phyloP scores from a whole-genome alignment of 2,113 vertebrate genomes.

The Anhinga rufa region DNA sequence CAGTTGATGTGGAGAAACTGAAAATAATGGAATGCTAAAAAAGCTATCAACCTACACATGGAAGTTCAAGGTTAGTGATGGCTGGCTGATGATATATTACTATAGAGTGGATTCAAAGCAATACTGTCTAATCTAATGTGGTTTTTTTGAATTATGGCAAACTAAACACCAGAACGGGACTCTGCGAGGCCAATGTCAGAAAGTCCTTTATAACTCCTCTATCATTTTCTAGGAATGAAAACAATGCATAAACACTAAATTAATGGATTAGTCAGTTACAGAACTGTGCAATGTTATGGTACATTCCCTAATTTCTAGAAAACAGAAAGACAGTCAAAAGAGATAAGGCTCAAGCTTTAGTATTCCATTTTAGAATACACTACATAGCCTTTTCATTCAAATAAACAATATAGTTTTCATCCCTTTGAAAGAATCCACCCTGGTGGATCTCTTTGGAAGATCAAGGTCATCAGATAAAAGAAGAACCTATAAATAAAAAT shows the following conservation, averaged over 20 bases:
- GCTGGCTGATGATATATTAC: constrained; percentile 62
- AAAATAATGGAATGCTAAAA: constrained; percentile 73
- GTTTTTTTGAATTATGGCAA: constrained; percentile 38
- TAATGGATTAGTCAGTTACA: background rate
- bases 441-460: constrained; percentile 23
- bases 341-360: background rate
- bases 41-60: constrained; percentile 71
- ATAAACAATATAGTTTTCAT: background rate
- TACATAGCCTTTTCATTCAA: background rate
- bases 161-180: constrained; percentile 48
- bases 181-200: constrained; percentile 10
- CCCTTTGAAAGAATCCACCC: constrained; percentile 38
- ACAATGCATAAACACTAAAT: constrained; percentile 8
- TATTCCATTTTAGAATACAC: constrained; percentile 6
- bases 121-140: constrained; percentile 25
- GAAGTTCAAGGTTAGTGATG: constrained; percentile 73
- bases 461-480: constrained; percentile 29
- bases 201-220: background rate
- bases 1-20: constrained; percentile 62
- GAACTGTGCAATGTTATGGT: background rate
- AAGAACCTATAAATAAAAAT: constrained; percentile 47
- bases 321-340: background rate
- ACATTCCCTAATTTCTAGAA: constrained; percentile 1
- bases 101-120: constrained; percentile 58
- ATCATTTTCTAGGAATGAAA: constrained; percentile 20